Evolutionary conservation across 2,888 invertebrate genomes (phyloP).

Genomic region (Papilio protenor): DNA sequence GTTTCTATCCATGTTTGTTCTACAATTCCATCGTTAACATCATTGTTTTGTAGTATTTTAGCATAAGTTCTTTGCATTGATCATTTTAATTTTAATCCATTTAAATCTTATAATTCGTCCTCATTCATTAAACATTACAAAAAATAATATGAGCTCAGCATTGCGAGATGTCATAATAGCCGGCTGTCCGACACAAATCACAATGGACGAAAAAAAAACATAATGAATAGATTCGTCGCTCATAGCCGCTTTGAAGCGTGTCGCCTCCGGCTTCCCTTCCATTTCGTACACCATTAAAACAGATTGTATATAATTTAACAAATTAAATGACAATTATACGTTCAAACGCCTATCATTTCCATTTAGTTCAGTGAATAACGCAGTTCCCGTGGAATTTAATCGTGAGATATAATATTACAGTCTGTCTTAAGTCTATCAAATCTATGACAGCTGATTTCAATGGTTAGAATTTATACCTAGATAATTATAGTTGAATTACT

Average conservation of each 20-base stretch:
- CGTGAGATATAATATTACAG: slow-evolving; percentile 13
- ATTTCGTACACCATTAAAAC: slow-evolving; percentile 50
- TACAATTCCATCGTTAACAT: neutral
- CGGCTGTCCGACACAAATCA: slow-evolving; percentile 51
- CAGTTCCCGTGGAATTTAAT: slow-evolving; percentile 33
- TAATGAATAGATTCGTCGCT: slow-evolving; percentile 65
- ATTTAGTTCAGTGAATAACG: slow-evolving; percentile 34
- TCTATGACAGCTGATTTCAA: neutral
- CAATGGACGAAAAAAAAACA: slow-evolving; percentile 56
- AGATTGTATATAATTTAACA: slow-evolving; percentile 52
- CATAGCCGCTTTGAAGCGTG: slow-evolving; percentile 50
- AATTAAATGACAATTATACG: slow-evolving; percentile 46
- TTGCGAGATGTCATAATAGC: slow-evolving; percentile 42
- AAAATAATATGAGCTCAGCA: slow-evolving; percentile 28
- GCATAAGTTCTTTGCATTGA: neutral
- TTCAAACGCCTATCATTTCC: slow-evolving; percentile 39
- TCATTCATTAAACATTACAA: slow-evolving; percentile 40
- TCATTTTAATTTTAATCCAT: slow-evolving; percentile 9
- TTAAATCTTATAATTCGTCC: slow-evolving; percentile 32
- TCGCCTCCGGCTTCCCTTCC: slow-evolving; percentile 54
- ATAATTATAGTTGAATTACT: neutral
- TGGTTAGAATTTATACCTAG: neutral
- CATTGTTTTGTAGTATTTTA: neutral
- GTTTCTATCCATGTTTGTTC: neutral
- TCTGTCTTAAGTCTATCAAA: slow-evolving; percentile 6